phyloP scores from a whole-genome alignment of 2,888 invertebrate species.

The Acanthosepion esculentum region DNA sequence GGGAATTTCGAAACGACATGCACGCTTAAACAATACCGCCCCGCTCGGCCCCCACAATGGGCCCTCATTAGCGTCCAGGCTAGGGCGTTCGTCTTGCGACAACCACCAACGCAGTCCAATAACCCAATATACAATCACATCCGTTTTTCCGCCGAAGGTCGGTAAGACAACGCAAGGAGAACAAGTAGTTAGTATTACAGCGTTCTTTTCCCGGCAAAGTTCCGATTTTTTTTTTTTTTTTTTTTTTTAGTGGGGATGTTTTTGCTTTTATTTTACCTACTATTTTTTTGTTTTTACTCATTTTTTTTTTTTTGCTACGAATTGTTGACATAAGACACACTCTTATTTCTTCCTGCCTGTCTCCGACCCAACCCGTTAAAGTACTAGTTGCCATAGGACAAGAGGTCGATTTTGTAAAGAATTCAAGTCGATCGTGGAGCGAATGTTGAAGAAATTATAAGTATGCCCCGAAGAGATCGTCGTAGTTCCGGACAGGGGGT shows the following conservation, averaged over 20 bases:
- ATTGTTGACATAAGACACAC: slow-evolving; percentile 12
- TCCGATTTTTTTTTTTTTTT: neutral
- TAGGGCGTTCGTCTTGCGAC: slow-evolving; percentile 2
- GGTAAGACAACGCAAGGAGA: neutral
- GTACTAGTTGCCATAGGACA: slow-evolving; percentile 13
- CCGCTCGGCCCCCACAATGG: slow-evolving; percentile 33
- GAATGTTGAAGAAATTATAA: slow-evolving; percentile 23
- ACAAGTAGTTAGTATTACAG: neutral
- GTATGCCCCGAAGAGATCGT: neutral
- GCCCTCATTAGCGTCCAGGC: neutral
- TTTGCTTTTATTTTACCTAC: neutral
- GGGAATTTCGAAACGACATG: slow-evolving; percentile 5
- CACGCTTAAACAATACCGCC: slow-evolving; percentile 21
- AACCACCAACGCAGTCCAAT: slow-evolving; percentile 14
- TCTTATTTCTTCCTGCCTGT: neutral
- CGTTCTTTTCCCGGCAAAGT: neutral
- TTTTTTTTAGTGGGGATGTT: neutral
- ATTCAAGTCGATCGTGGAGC: neutral
- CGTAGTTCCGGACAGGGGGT: neutral
- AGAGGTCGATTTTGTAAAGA: slow-evolving; percentile 33
- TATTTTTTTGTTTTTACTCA: neutral
- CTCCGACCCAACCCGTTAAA: neutral
- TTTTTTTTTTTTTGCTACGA: neutral
- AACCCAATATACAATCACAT: slow-evolving; percentile 4
- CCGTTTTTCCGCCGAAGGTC: slow-evolving; percentile 6